Conservation (phyloP, 1,140 invertebrate species). For the Hesperophylax magnus region DNA sequence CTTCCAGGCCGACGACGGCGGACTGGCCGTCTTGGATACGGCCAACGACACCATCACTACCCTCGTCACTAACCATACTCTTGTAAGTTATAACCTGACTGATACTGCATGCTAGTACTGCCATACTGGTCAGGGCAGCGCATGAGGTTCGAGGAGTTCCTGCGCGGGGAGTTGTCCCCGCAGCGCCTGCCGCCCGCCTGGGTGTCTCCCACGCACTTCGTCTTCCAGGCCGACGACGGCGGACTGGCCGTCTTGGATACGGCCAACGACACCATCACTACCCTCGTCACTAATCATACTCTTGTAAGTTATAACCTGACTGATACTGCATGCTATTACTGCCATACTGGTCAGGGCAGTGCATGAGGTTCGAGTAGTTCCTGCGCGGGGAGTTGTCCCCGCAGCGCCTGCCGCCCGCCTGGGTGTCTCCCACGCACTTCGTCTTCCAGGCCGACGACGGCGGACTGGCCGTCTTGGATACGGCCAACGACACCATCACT, state of each 20-base stretch:
- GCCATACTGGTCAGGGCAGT: too few species aligned
- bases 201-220: constrained; percentile 84
- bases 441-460: too few species aligned
- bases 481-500: too few species aligned
- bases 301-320: constrained; percentile 72
- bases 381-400: too few species aligned
- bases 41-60: constrained; percentile 81
- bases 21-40: constrained; percentile 81
- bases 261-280: constrained; percentile 80
- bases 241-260: constrained; percentile 83
- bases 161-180: constrained; percentile 82
- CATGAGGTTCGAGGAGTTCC: constrained; percentile 85
- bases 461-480: too few species aligned
- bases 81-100: constrained; percentile 71
- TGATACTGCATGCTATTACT: too few species aligned
- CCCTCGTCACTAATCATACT: constrained; percentile 87
- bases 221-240: constrained; percentile 88
- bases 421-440: too few species aligned
- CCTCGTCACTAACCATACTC: constrained; percentile 87
- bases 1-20: constrained; percentile 87
- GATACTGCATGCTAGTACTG: too few species aligned
- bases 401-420: too few species aligned
- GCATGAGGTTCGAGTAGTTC: too few species aligned
- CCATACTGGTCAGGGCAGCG: constrained; percentile 86
- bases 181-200: constrained; percentile 82